These are phyloP conservation scores for Oedothorax gibbosus DNA, from an alignment of 1,140 invertebrate genomes.

Conservation along the genomic window DNA sequence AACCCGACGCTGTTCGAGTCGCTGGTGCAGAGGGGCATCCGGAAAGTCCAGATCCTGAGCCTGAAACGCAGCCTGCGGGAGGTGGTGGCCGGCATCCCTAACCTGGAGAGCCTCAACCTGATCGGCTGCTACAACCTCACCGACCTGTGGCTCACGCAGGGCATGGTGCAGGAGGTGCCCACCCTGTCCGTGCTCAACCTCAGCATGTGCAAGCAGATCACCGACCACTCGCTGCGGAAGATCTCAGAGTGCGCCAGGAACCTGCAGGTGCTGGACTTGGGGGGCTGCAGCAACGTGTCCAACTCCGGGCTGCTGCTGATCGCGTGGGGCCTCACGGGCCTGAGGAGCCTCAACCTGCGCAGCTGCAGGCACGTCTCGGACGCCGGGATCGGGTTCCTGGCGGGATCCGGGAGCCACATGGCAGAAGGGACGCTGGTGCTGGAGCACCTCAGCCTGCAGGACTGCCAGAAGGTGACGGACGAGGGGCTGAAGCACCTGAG, in stretches of 20 bases:
- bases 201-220: constrained; percentile 94
- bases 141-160: constrained; percentile 82
- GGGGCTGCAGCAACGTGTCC: constrained; percentile 90
- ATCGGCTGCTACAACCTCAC: constrained; percentile 94
- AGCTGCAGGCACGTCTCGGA: constrained; percentile 94
- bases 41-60: constrained; percentile 87
- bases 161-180: constrained; percentile 75
- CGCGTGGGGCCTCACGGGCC: constrained; percentile 85
- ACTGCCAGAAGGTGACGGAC: constrained; percentile 93
- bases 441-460: constrained; percentile 89
- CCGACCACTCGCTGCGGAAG: constrained; percentile 83
- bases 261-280: constrained; percentile 86
- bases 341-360: constrained; percentile 85
- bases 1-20: constrained; percentile 86
- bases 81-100: constrained; percentile 85
- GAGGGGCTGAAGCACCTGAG: constrained; percentile 88
- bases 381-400: constrained; percentile 86
- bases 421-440: constrained; percentile 76
- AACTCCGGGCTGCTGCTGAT: constrained; percentile 87
- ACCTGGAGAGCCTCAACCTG: constrained; percentile 87
- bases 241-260: constrained; percentile 90
- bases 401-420: constrained; percentile 76
- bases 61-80: constrained; percentile 85
- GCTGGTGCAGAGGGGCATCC: constrained; percentile 86
- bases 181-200: constrained; percentile 85